Percentiles rank a stretch among this genome's conserved stretches.
phyloP scores from a whole-genome alignment of 35 echinoderm and acorn worm species.

The Heliocidaris erythrogramma region DNA sequence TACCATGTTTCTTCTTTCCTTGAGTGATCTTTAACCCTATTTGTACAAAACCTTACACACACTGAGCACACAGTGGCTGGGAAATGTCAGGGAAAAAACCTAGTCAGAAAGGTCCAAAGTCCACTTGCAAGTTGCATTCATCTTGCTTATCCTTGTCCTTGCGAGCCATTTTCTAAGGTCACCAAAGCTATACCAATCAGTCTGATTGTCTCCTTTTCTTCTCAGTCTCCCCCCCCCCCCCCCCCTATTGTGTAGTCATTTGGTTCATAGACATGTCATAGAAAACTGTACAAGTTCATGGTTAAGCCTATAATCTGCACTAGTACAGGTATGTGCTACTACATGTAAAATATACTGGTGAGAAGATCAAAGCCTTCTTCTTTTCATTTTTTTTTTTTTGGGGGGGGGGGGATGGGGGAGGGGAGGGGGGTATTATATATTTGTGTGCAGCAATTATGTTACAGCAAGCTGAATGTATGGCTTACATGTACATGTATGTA shows the following conservation, averaged over 20 bases:
- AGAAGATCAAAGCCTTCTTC: no score
- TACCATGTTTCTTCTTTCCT: neutral
- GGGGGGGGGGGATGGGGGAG: no score
- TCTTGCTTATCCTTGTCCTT: neutral
- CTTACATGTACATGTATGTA: neutral
- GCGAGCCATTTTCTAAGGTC: neutral
- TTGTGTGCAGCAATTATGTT: no score
- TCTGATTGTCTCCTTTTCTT: neutral
- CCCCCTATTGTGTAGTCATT: no score
- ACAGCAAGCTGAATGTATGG: neutral
- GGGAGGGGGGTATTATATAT: no score
- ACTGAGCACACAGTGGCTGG: neutral
- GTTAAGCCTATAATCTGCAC: no score
- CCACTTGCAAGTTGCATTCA: neutral
- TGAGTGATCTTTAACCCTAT: neutral
- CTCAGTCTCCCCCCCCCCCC: no score
- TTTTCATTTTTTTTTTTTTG: no score
- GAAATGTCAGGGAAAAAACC: neutral
- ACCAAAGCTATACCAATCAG: neutral
- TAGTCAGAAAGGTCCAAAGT: neutral
- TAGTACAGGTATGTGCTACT: no score
- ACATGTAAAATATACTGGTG: no score
- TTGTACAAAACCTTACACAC: neutral
- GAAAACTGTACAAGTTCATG: no score
- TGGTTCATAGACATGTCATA: no score